Base-by-base conservation (phyloP, 2,888 invertebrate genomes). In the Silvanus unidentatus region DNA sequence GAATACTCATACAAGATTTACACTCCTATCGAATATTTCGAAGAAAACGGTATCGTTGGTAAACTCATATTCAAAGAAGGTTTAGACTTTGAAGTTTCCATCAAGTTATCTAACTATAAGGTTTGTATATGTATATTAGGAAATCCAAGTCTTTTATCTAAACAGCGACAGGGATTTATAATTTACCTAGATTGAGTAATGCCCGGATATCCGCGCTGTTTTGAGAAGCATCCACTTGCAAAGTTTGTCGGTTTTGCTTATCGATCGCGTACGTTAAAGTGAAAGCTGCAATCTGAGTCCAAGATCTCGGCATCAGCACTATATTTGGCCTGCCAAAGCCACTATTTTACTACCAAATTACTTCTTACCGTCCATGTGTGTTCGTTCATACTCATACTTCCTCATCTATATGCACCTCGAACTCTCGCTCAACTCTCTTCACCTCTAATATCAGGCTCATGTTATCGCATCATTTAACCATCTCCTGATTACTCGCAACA, bases 1-100 rank as follows among this genome's bases (percentile, higher is more conserved):
- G 83, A 88, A 50, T 88, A 89, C 66, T 78, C 84, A 1, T 88
- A 86, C 67, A 80, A 84, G 54, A 70, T 89, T 32, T 87, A 81
- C 62, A 87, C 88, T 0, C 90, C 90, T 0, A 68, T 90, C n/a
- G 78, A 81, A 57, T 83, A 84, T 2, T 84, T 88, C 53, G 82
- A 87, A 60, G 83, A 88, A 62, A 88, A 85, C 58, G 88, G 88
- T 0, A 73, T 86, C 6, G 82, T 87, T 1, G 75, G 82, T 0
- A 88, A 88, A 64, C 77, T 86, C 51, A 74, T 86, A 1, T 77
- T 80, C 46, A 74, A 76, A 8, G 73, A 79, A 27, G 79, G 80
- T 15, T 72, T 89, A 41, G 83, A 87, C 54, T 78, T 84, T 3
- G 86, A 88, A 63, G 62, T 85, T 47, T 83, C 86, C 8, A 69